Base-by-base conservation (phyloP, 2,113 vertebrate species). In the Notarius lentiginosus region DNA sequence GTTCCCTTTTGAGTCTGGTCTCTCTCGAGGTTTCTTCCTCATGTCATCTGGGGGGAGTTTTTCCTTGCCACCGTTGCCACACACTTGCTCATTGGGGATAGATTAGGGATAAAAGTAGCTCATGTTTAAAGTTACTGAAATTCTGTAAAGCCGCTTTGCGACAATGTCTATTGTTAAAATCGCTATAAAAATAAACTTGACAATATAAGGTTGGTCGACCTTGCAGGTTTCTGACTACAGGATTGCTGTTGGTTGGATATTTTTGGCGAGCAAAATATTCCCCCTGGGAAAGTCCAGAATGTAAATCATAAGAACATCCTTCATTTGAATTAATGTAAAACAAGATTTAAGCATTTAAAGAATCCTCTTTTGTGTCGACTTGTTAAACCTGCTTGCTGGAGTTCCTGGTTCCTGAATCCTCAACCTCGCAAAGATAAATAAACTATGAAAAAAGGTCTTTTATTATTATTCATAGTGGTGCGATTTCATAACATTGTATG, bases 401-500 rank as follows among this genome's bases (percentile, higher is more conserved):
- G 15, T 55, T 72, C 9, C 11, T 84, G 51, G 14, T 68, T 60
- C 47, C 18, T 17, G 22, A 58, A 73, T 47, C 55, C 17, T 7
- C 49, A 63, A 76, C 27, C 34, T 63, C 17, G 20, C 14, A 17
- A 51, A 12, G 24, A 75, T 51, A 55, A 61, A 60, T 2, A 17
- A 27, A 63, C 55, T 58, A 79, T 18, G 27, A 56, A 68, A 79
- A 84, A 80, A 70, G 63, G 76, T 70, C 63, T 63, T 86, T 86
- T 86, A 86, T 80, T 86, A 41, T 80, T 70, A 80, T 70, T 70
- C 76, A 79, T 79, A 86, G 47, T 41, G 76, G 65, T 80, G 76
- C 63, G 61, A 86, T 4, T 79, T 66, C 24, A 73, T 84, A 70
- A 72, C 73, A 85, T 79, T 80, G 27, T 80, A 30, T 53, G 79